Evolutionary conservation across 2,888 invertebrate genomes (phyloP).

Genomic region (Polietes domitor): DNA sequence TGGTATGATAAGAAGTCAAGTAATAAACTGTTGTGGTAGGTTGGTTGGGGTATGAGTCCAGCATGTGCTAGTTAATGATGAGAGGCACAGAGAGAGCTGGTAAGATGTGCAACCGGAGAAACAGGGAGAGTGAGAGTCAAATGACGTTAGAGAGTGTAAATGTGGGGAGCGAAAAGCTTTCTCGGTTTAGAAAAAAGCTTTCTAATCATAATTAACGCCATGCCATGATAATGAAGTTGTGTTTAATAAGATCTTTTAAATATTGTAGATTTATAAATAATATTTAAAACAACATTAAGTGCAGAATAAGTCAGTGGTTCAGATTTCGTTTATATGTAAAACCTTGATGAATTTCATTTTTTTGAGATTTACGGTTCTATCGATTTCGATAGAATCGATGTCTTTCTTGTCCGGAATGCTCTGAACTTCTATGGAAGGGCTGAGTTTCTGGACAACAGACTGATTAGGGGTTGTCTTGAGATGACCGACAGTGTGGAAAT

Average conservation of each 20-base stretch:
- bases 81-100: neutral
- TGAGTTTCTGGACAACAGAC: too few relatives aligned
- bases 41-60: conserved; percentile 23
- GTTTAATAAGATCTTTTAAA: neutral
- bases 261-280: neutral
- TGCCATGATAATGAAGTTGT: neutral
- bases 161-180: conserved; percentile 21
- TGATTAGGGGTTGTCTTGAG: too few relatives aligned
- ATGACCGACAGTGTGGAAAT: too few relatives aligned
- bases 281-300: neutral
- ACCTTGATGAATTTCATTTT: too few relatives aligned
- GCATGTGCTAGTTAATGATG: conserved; percentile 6
- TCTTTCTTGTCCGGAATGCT: too few relatives aligned
- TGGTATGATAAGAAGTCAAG: conserved; percentile 62
- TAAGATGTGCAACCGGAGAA: conserved; percentile 7
- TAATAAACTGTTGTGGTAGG: conserved; percentile 63
- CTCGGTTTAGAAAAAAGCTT: neutral
- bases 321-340: too few relatives aligned
- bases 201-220: neutral
- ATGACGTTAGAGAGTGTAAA: neutral
- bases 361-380: too few relatives aligned
- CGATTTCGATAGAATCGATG: too few relatives aligned
- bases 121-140: conserved; percentile 25
- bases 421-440: too few relatives aligned
- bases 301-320: too few relatives aligned